Evolutionary conservation across 2,797 vertebrate species (phyloP).

Genomic region (Saxicola maurus): DNA sequence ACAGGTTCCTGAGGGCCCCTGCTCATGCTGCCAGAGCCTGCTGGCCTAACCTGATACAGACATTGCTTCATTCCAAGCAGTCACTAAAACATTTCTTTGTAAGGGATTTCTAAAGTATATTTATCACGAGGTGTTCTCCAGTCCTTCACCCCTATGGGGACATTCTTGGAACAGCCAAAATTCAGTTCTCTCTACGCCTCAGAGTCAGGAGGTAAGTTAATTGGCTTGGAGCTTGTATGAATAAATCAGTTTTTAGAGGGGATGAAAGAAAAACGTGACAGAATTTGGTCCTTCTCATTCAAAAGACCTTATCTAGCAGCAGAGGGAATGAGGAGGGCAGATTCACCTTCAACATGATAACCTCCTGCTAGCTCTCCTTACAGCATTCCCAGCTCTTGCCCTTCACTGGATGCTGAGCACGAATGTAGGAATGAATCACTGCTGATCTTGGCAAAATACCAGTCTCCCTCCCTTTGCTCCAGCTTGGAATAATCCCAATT

Average conservation of each 20-base stretch:
- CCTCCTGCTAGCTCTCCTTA: constrained; percentile 58
- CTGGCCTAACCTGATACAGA: constrained; percentile 36
- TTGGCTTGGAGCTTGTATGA: background rate
- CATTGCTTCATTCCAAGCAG: constrained; percentile 21
- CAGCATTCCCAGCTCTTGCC: constrained; percentile 59
- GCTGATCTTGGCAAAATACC: constrained; percentile 65
- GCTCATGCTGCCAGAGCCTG: background rate
- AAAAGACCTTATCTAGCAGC: constrained; percentile 48
- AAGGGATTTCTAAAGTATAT: constrained; percentile 31
- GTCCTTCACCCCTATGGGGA: background rate
- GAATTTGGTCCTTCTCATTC: constrained; percentile 25
- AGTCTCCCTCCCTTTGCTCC: constrained; percentile 60
- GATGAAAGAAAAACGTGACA: constrained; percentile 8
- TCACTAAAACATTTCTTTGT: constrained; percentile 36
- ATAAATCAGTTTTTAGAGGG: background rate
- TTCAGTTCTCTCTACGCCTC: background rate
- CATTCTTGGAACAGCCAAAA: background rate
- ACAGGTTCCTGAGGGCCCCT: background rate
- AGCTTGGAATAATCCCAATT: constrained; percentile 64
- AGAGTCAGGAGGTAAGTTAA: background rate
- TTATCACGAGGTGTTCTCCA: constrained; percentile 17
- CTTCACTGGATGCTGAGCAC: constrained; percentile 61
- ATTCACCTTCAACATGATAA: constrained; percentile 63
- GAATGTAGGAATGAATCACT: constrained; percentile 66
- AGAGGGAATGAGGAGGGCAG: constrained; percentile 36